These are phyloP conservation scores for Lymantria dispar DNA, from an alignment of 2,888 invertebrate species.

Conservation along the genomic window DNA sequence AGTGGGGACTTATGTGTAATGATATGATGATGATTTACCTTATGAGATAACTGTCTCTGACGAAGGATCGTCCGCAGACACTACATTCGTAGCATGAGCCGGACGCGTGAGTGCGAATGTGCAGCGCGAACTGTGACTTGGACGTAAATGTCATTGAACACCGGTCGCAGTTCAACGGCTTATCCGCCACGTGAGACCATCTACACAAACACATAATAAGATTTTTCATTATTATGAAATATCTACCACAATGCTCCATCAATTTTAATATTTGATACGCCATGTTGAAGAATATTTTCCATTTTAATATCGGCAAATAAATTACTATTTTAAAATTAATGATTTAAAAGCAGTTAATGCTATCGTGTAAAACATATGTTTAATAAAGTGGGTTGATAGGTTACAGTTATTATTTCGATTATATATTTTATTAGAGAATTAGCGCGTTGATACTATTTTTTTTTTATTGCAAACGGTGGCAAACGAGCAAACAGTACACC, in stretches of 20 bases:
- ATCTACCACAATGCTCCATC: too few species aligned
- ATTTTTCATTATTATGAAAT: too few species aligned
- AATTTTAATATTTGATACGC: too few species aligned
- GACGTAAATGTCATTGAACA: conserved; percentile 89
- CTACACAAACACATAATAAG: conserved; percentile 44
- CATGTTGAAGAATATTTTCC: neutral
- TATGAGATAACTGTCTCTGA: conserved; percentile 89
- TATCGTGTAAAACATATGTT: too few species aligned
- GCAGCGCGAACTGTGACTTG: conserved; percentile 88
- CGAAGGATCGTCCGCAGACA: conserved; percentile 88
- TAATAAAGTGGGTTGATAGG: too few species aligned
- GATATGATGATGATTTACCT: conserved; percentile 56
- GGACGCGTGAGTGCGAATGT: conserved; percentile 88
- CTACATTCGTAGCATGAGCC: conserved; percentile 88
- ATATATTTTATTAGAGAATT: too few species aligned
- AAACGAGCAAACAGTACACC: too few species aligned
- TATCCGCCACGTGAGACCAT: conserved; percentile 90
- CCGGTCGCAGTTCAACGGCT: conserved; percentile 87
- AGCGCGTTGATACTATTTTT: too few species aligned
- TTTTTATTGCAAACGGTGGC: too few species aligned
- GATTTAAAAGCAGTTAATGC: neutral
- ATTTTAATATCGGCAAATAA: neutral
- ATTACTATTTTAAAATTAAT: neutral
- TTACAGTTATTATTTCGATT: too few species aligned
- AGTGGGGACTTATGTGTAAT: too few species aligned